Percentiles rank a stretch among this genome's conserved stretches.
Conservation (phyloP, 2,888 invertebrate genomes). For the Lasioglossum figueresi region DNA sequence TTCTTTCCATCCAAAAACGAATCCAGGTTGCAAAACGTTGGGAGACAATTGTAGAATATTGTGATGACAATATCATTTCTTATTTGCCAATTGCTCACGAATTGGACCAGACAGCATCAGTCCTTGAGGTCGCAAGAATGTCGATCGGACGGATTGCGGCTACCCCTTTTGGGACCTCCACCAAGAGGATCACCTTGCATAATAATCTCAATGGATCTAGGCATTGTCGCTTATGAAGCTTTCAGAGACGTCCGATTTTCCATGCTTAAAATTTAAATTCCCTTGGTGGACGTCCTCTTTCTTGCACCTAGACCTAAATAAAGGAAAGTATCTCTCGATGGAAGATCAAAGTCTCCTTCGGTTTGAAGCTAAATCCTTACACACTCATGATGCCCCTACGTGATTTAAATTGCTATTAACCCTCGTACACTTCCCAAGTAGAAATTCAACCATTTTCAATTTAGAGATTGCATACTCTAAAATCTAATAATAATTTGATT, state of each 20-base stretch:
- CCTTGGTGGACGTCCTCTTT: background rate
- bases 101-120: background rate
- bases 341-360: background rate
- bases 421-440: no score
- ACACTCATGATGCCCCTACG: background rate
- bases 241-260: background rate
- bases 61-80: background rate
- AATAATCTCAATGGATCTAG: constrained; percentile 6
- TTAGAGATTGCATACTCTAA: background rate
- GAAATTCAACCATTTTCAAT: background rate
- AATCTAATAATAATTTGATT: background rate
- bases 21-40: background rate
- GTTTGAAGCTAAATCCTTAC: background rate
- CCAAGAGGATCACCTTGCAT: background rate
- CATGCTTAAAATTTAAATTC: background rate
- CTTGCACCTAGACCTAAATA: background rate
- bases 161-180: background rate
- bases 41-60: background rate
- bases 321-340: background rate
- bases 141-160: background rate
- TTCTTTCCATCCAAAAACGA: background rate
- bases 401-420: background rate
- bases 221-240: background rate
- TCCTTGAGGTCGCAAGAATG: background rate
- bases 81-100: background rate